Base-by-base conservation (phyloP, 2,113 vertebrate genomes). In the Anseranas semipalmata region DNA sequence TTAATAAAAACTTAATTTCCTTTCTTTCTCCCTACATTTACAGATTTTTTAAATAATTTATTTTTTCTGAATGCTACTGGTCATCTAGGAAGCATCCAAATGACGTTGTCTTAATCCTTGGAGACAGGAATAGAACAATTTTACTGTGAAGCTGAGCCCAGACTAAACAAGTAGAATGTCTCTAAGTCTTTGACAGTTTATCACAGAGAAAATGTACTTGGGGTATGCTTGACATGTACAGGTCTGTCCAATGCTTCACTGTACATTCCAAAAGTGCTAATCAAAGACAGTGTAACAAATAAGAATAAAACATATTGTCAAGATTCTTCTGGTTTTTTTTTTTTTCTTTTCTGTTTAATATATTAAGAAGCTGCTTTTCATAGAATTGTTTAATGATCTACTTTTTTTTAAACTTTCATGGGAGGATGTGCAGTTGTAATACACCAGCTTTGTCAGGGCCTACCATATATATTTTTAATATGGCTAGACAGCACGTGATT, bases 1-100 rank as follows among this genome's bases (percentile, higher is more conserved):
- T 97, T 97, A 98, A 97, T 97, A 98, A 98, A 98, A 98, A 94
- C 72, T 87, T 98, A 96, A 97, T 97, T 90, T 97, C 82, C 70
- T 98, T 96, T 96, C 75, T 96, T 97, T 84, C 25, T 53, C 52
- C n/a, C 45, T 94, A 80, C 25, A 45, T 68, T 80, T 74, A 82
- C 14, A 83, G 88, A 95, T 90, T 93, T 81, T 90, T 68, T 15
- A 89, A 87, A 56, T 73, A 41, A 72, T 94, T 95, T 90, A 45
- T 92, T 96, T 96, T 96, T 76, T 72, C 43, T 89, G 48, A 79
- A 89, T 89, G 39, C 12, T 85, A 39, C 53, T 43, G 12, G 59
- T 95, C 87, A 91, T 67, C 50, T 41, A 70, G 58, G 25, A 81
- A 90, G 59, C 60, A 43, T 56, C 48, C 20, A 58, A 75, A 68